A percentile compares a stretch with the other conserved stretches of the same genome.
Conservation (phyloP, 2,113 vertebrate genomes). For the Talpa occidentalis region DNA sequence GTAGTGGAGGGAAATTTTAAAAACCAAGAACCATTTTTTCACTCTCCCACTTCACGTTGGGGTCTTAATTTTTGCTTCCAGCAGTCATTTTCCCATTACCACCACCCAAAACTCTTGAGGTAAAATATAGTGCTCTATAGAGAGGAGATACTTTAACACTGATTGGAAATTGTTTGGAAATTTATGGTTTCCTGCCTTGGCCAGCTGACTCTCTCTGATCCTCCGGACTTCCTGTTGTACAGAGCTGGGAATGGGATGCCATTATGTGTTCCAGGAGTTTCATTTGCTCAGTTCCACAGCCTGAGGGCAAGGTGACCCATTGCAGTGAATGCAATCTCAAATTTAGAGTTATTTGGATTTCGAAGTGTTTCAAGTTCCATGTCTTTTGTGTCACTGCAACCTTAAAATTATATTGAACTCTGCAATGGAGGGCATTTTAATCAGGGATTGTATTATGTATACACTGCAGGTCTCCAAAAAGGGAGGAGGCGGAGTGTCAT, state of each 20-base stretch:
- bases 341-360: slow-evolving; percentile 49
- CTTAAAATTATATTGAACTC: slow-evolving; percentile 25
- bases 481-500: neutral
- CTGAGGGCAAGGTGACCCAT: neutral
- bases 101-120: slow-evolving; percentile 36
- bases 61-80: slow-evolving; percentile 27
- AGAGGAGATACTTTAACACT: slow-evolving; percentile 45
- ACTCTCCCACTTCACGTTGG: neutral
- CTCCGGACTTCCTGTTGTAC: slow-evolving; percentile 37
- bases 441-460: slow-evolving; percentile 19
- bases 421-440: slow-evolving; percentile 45
- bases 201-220: slow-evolving; percentile 10
- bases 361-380: slow-evolving; percentile 42
- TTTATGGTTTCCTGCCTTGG: slow-evolving; percentile 37
- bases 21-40: neutral
- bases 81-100: neutral
- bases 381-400: slow-evolving; percentile 31
- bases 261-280: slow-evolving; percentile 38
- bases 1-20: slow-evolving; percentile 34
- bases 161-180: slow-evolving; percentile 64
- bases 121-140: neutral
- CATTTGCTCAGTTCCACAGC: slow-evolving; percentile 21
- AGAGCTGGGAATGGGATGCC: neutral
- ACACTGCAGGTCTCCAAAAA: neutral
- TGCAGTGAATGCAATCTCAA: slow-evolving; percentile 45